Base-by-base conservation (phyloP, 2,113 vertebrate genomes). In the Tricholaema leucomelas region DNA sequence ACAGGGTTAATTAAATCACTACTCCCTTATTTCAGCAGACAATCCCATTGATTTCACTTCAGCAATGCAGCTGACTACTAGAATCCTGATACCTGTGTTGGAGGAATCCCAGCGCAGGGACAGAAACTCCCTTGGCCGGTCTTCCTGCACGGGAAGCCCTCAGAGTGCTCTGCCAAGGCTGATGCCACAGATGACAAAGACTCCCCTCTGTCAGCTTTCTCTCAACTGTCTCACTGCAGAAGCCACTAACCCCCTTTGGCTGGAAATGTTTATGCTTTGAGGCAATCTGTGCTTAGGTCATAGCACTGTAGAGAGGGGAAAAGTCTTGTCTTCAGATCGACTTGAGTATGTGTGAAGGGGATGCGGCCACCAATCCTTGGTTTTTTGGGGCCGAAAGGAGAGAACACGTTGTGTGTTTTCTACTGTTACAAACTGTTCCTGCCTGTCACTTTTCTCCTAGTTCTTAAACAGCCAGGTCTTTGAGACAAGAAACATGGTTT, bases 21-120 rank as follows among this genome's bases (percentile, higher is more conserved):
- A 9, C 38, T 72, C 70, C 71, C 21, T 17, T 5, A 40, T 56
- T 87, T 12, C 77, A 42, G 65, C 60, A 12, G 3, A 1, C 6
- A 46, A 4, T 12, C 71, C 70, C 72, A 27, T 13, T 64, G 60
- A 64, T 33, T 85, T 52, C 48, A 38, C 58, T 36, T 66, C 69
- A 67, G 36, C 40, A 3, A 5, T 12, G 38, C 2, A 3, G 5
- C n/a, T 0, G 2, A 35, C 18, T 4, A 16, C 13, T 5, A 2
- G 15, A n/a, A 15, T 16, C 28, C 18, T 5, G 20, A 50, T 5
- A 10, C 0, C 0, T 42, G 30, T 1, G 5, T 55, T 38, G 46
- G 69, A 66, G 5, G 13, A 19, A 56, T 59, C 15, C 35, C 36
- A 42, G 36, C 15, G 12, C 3, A 2, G 52, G 46, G 21, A 9